A percentile compares a stretch with the other conserved stretches of the same genome.
Evolutionary conservation across 2,113 vertebrate species (phyloP).

Genomic region (Setophaga petechia): DNA sequence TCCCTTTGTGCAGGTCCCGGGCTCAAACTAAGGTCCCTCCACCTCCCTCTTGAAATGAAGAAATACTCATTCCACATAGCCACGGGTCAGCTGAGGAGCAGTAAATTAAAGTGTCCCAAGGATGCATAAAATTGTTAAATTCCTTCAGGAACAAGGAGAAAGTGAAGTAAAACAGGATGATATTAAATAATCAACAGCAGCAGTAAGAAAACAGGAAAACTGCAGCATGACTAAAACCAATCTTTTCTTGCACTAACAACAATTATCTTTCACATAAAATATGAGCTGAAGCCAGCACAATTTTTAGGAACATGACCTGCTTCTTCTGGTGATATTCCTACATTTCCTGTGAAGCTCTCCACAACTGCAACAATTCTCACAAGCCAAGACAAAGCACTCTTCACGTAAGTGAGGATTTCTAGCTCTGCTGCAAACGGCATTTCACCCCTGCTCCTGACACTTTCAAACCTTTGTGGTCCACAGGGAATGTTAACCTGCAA

Average conservation of each 20-base stretch:
- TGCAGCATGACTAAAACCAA: background rate
- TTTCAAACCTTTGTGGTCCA: background rate
- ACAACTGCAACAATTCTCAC: background rate
- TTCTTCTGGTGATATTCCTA: background rate
- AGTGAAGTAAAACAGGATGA: background rate
- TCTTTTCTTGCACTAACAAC: background rate
- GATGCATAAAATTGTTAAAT: background rate
- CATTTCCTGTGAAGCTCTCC: background rate
- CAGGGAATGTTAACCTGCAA: background rate
- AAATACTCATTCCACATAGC: background rate
- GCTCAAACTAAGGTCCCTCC: background rate
- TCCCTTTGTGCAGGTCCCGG: accelerated
- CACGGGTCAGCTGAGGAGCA: background rate
- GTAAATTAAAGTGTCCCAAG: background rate
- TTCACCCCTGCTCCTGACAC: background rate
- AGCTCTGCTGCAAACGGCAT: background rate
- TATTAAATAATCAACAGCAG: background rate
- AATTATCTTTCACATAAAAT: background rate
- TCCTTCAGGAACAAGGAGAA: background rate
- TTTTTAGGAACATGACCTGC: background rate
- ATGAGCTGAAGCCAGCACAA: background rate
- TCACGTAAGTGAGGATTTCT: accelerated
- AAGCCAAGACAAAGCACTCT: background rate
- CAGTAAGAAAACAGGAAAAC: background rate
- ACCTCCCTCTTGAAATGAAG: background rate